Conservation (phyloP, 2,113 vertebrate genomes). For the Eira barbara region DNA sequence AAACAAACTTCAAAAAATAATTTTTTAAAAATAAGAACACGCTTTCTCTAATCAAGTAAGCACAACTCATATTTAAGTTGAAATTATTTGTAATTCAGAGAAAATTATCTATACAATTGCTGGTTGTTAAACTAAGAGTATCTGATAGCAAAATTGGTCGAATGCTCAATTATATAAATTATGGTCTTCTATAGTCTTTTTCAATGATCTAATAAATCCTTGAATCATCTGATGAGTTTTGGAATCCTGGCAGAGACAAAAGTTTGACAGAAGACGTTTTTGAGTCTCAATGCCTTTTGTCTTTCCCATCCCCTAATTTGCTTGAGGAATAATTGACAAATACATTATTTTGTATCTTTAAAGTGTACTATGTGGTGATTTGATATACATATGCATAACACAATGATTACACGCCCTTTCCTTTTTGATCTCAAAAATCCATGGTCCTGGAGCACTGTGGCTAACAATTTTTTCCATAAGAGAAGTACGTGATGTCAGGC, state of each 20-base stretch:
- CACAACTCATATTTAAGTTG: background rate
- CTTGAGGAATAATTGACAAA: background rate
- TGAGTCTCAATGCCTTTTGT: background rate
- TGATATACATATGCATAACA: background rate
- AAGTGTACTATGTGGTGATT: background rate
- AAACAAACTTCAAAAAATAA: background rate
- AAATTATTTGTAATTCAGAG: conserved; percentile 38
- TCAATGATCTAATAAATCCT: background rate
- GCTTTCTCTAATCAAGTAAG: background rate
- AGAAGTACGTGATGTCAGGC: background rate
- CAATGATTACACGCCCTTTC: background rate
- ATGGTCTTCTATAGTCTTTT: background rate
- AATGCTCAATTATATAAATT: background rate
- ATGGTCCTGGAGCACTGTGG: background rate
- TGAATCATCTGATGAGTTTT: background rate
- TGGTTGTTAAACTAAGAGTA: background rate
- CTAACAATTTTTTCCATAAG: background rate
- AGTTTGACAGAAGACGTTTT: background rate
- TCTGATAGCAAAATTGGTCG: background rate
- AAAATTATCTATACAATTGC: background rate
- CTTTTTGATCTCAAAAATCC: background rate
- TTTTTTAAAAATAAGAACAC: background rate
- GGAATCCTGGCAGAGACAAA: background rate
- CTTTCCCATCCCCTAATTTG: background rate
- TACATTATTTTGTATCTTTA: background rate